Evolutionary conservation across 2,888 invertebrate species (phyloP).

Genomic region (Cataglyphis cursor): DNA sequence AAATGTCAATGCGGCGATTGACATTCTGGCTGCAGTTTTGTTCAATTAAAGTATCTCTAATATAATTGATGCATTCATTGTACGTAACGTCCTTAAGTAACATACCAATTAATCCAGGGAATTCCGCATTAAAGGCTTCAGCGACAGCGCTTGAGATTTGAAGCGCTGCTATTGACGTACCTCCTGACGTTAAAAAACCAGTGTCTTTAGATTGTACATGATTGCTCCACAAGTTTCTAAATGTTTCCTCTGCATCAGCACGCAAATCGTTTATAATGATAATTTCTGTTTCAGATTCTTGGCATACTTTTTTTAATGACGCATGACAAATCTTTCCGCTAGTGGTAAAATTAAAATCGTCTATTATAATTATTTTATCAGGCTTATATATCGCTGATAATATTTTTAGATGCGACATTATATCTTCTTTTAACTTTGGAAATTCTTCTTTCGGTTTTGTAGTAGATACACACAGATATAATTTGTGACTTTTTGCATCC

Average conservation of each 20-base stretch:
- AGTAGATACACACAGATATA: conserved; percentile 87
- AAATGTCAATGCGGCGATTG: not conserved
- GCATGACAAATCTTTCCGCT: conserved; percentile 91
- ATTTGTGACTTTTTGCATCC: conserved; percentile 82
- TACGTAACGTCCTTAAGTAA: conserved; percentile 88
- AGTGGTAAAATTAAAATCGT: conserved; percentile 89
- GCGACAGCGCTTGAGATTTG: conserved; percentile 89
- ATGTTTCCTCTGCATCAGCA: conserved; percentile 58
- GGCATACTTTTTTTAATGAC: conserved; percentile 86
- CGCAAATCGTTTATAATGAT: conserved; percentile 67
- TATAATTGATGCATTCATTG: conserved; percentile 80
- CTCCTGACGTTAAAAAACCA: conserved; percentile 90
- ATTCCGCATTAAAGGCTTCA: conserved; percentile 85
- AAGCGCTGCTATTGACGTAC: conserved; percentile 91
- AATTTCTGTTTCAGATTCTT: conserved; percentile 66
- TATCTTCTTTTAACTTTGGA: conserved; percentile 79
- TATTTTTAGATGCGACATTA: conserved; percentile 85
- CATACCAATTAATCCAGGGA: conserved; percentile 88
- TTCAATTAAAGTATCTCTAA: conserved; percentile 67
- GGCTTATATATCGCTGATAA: conserved; percentile 89
- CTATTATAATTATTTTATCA: conserved; percentile 89
- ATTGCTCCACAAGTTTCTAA: conserved; percentile 75
- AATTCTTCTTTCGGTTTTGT: conserved; percentile 78
- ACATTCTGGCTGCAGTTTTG: not conserved
- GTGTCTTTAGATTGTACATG: conserved; percentile 77